These are phyloP conservation scores for Vicugna pacos DNA, from an alignment of 2,113 vertebrate species.

Conservation along the genomic window DNA sequence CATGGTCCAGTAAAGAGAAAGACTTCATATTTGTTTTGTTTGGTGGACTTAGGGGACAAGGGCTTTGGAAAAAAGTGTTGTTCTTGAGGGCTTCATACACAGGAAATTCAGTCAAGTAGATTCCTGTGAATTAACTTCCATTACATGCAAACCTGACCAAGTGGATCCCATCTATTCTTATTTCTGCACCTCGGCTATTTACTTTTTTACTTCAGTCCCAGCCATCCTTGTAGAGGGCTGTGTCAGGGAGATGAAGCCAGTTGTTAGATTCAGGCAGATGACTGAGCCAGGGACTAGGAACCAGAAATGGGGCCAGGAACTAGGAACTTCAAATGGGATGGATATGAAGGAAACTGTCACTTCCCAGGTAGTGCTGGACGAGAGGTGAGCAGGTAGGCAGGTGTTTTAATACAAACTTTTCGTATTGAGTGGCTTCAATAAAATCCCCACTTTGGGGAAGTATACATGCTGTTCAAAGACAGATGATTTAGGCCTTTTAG, in stretches of 20 bases:
- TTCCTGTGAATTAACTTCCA: neutral
- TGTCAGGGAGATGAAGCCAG: neutral
- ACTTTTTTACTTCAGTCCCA: neutral
- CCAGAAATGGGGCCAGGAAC: neutral
- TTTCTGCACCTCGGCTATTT: neutral
- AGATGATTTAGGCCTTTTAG: neutral
- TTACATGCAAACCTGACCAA: neutral
- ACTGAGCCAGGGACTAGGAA: neutral
- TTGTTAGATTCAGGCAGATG: neutral
- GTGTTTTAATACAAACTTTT: neutral
- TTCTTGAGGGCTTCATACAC: neutral
- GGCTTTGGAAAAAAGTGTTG: neutral
- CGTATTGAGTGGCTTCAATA: neutral
- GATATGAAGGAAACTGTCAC: neutral
- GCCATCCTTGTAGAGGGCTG: neutral
- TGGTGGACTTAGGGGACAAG: neutral
- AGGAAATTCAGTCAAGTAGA: neutral
- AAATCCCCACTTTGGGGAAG: neutral
- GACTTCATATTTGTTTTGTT: neutral
- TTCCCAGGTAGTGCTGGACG: neutral
- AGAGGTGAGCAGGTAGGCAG: neutral
- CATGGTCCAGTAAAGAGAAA: neutral
- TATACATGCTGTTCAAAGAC: neutral
- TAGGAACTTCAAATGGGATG: neutral
- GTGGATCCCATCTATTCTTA: neutral